phyloP scores from a whole-genome alignment of 2,888 invertebrate species.

The Aleiodes testaceus region DNA sequence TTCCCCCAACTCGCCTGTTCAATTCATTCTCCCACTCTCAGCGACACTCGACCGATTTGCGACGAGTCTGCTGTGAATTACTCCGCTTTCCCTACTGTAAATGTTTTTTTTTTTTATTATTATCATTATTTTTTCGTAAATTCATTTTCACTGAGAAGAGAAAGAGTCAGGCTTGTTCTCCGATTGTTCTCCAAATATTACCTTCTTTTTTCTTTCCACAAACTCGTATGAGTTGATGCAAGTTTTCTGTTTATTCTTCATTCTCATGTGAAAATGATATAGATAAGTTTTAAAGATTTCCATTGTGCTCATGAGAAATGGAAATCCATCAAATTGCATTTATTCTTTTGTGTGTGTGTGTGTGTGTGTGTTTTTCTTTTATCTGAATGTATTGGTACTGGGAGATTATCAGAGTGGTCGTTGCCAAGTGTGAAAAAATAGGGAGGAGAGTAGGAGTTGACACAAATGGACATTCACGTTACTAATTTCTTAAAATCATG shows the following conservation, averaged over 20 bases:
- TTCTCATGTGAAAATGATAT: conserved; percentile 4
- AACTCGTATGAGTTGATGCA: not conserved
- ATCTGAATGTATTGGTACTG: not conserved
- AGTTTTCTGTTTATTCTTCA: too few species aligned
- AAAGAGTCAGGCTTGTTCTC: not conserved
- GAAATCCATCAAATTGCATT: not conserved
- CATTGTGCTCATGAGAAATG: conserved; percentile 17
- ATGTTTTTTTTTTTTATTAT: not conserved
- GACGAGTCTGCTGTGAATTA: conserved; percentile 26
- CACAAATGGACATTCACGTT: conserved; percentile 10
- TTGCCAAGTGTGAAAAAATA: conserved; percentile 13
- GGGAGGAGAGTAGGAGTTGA: conserved; percentile 28
- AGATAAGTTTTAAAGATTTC: conserved; percentile 9
- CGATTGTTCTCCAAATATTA: not conserved
- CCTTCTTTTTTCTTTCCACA: not conserved
- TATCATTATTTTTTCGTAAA: not conserved
- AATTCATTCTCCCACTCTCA: conserved; percentile 13
- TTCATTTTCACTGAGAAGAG: not conserved
- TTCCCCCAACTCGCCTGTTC: conserved; percentile 48
- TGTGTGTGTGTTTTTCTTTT: not conserved
- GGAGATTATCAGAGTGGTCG: not conserved
- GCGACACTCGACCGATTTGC: conserved; percentile 45
- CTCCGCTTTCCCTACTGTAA: not conserved
- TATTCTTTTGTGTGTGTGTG: not conserved
- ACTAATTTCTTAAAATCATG: not conserved